Base-by-base conservation (phyloP, 1,140 invertebrate genomes). In the Holcopasites calliopsidis region DNA sequence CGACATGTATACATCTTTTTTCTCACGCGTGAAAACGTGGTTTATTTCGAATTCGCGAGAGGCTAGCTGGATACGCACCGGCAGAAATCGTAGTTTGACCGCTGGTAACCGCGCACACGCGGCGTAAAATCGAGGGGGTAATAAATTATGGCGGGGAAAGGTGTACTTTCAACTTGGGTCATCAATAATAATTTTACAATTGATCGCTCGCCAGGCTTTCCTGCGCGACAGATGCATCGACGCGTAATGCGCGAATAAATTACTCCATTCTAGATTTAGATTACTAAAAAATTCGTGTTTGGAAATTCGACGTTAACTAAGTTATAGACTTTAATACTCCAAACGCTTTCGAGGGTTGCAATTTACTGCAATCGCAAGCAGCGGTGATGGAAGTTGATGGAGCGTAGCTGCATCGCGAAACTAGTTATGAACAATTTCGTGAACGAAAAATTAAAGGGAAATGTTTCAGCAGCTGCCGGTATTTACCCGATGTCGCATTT, bases 161-260 rank as follows among this genome's bases (percentile, higher is more conserved):
- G 33, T 33, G 35, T 75, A 38, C 58, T 69, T 55, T n/a, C 11
- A n/a, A 55, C 26, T 33, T 23, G 28, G 26, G 42, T n/a, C 54
- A 23, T 23, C 35, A 40, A 76, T 76, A 70, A 76, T 28, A 71
- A 76, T 76, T 69, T 76, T 54, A 35, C 55, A 44, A 61, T 76
- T 42, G 57, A 6, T 44, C 35, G 7, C 35, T 50, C 31, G n/a
- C 13, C 13, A 13, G 4, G 11, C 18, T 58, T 68, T 69, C 52
- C 42, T 44, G 31, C n/a, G n/a, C 3, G 21, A 11, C 69, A 28
- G 44, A 62, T 33, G 42, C 64, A 23, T 44, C 7, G 31, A 35
- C 18, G 38, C 21, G n/a, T 52, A 52, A 69, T 42, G 44, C 23
- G 16, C 33, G n/a, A 52, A 76, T 70, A 68, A 76, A 76, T 70